phyloP scores from a whole-genome alignment of 2,888 invertebrate genomes.

The Clunio marinus region DNA sequence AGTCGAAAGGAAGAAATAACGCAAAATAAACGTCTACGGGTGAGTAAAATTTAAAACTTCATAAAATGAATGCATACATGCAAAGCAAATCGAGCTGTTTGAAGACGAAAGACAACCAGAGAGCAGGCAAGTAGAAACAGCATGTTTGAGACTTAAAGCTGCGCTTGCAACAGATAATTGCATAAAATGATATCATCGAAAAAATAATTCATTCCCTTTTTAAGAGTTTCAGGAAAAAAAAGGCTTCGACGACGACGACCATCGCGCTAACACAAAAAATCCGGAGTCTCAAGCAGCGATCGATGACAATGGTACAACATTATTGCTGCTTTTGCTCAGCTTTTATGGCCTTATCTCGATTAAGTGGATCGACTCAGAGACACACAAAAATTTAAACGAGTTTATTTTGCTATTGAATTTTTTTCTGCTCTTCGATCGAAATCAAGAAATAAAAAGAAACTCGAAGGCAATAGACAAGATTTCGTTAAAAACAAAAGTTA shows the following conservation, averaged over 20 bases:
- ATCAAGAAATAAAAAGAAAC: too few species aligned
- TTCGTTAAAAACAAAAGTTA: too few species aligned
- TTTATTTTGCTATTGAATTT: slow-evolving; percentile 15
- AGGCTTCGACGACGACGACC: background rate
- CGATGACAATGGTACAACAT: slow-evolving; percentile 37
- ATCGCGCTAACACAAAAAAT: background rate
- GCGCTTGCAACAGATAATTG: slow-evolving; percentile 29
- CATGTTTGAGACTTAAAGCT: background rate
- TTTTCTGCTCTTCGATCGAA: background rate
- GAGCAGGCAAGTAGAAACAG: background rate
- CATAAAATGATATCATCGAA: slow-evolving; percentile 38
- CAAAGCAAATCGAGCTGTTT: background rate
- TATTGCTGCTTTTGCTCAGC: slow-evolving; percentile 25
- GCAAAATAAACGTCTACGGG: background rate
- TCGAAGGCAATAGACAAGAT: background rate
- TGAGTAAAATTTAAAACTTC: background rate
- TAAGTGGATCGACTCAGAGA: slow-evolving; percentile 27
- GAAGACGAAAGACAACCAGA: background rate
- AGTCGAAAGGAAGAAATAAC: background rate
- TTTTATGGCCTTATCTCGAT: slow-evolving; percentile 18
- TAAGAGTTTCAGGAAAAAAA: slow-evolving; percentile 4
- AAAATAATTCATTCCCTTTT: slow-evolving; percentile 35
- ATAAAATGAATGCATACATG: slow-evolving; percentile 23
- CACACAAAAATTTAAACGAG: slow-evolving; percentile 25
- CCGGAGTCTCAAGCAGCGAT: slow-evolving; percentile 13